Evolutionary conservation across 2,888 invertebrate genomes (phyloP), one percentile per base, ranked within the genome.

Genomic region (Lumbricus terrestris): DNA sequence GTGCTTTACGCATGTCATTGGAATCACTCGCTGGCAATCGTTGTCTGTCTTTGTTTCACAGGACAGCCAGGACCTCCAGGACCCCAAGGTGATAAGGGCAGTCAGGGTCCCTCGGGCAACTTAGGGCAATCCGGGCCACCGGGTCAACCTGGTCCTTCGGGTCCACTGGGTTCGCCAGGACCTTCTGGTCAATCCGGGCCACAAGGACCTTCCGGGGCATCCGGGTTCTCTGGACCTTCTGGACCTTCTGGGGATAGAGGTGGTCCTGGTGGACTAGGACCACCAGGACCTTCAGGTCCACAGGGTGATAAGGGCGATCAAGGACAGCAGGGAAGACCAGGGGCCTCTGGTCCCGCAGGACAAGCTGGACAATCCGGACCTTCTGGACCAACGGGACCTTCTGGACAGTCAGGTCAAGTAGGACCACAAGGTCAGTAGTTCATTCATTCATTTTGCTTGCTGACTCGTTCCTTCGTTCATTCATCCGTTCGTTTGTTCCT

Each of bases 111-210:
- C 23, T 47, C 54, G 18, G 91, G 91, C 88, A 83, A 20, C n/a
- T 47, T 85, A 20, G 90, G 90, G 4, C 88, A 83, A 34, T 8
- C 88, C 85, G 20, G 90, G 89, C 16, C 88, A n/a, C 35, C 85
- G 33, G 91, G 91, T 89, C 18, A 82, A 42, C 33, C 82, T 15
- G 91, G 91, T 83, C 83, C 89, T 18, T 38, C 88, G 33, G 91
- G 92, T 54, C 88, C 88, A 18, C 38, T 89, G 6, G 92, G 92
- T 37, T 38, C 89, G 29, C 89, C 88, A 15, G 92, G 92, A 89
- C 91, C 91, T 29, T 29, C 83, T 83, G 91, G 91, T 88, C 54
- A 69, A 15, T 35, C 89, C n/a, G 89, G 89, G 88, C 40, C 91
- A 13, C 54, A 38, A 40, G 91, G 91, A 82, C 88, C 42, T n/a